Base-by-base conservation (phyloP, 2,888 invertebrate genomes). In the Andricus quercusramuli region DNA sequence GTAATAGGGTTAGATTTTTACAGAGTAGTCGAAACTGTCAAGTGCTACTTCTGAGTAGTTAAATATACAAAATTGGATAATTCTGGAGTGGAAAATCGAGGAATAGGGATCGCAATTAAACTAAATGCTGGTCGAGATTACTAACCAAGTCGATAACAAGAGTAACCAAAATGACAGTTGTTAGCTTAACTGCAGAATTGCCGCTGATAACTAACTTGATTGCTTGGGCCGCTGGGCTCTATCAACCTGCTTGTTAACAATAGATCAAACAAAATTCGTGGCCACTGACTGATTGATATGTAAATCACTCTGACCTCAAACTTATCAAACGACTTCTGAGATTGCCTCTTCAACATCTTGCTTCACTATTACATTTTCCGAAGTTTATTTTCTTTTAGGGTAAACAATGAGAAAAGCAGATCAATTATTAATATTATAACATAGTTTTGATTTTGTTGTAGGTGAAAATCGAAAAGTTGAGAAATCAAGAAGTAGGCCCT, bases 161-260 rank as follows among this genome's bases (percentile, higher is more conserved):
- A 37, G 56, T 51, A 74, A 74, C 51, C 74, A n/a, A 51, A 74
- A 74, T 56, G 74, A 74, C 74, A 56, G 56, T 74, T 74, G 51
- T 74, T 74, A 56, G 37, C 74, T 74, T 74, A 56, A 51, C 32
- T 32, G 32, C 51, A 74, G 37, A 6, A 74, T 56, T 56, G n/a
- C 51, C 51, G 32, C 5, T 56, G 74, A 74, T 74, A 74, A 74
- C 74, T 56, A 56, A 74, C 56, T 56, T 74, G 56, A 74, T 56
- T 74, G 74, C 74, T 74, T 74, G 13, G n/a, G 11, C 44, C 17
- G 0, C 70, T 70, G 22, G 20, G 51, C 29, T 70, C 47, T 70
- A 70, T 70, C 70, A 70, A 70, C 29, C 29, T 70, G 70, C 51
- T 56, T 22, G n/a, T 56, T 51, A 70, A 70, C 51, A 70, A 70